phyloP scores from a whole-genome alignment of 2,113 vertebrate genomes.

The Crypturellus undulatus region DNA sequence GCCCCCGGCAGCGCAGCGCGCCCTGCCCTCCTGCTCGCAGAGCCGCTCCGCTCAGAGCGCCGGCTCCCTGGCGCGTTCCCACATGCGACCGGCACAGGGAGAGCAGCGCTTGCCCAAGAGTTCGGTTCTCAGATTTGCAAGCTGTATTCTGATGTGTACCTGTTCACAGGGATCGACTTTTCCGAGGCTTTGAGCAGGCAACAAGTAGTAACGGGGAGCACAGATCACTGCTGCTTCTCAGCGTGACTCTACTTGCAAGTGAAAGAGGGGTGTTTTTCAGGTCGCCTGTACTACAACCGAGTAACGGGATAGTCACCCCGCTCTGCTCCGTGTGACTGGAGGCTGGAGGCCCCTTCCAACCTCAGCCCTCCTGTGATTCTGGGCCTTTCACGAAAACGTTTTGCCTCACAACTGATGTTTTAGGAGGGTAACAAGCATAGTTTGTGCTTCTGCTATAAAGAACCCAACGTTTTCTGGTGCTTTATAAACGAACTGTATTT shows the following conservation, averaged over 20 bases:
- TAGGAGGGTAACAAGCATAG: neutral
- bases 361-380: too few relatives aligned
- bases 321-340: neutral
- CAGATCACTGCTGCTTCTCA: neutral
- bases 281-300: neutral
- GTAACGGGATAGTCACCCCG: neutral
- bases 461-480: rapidly evolving
- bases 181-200: neutral
- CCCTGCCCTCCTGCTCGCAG: neutral
- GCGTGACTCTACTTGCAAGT: neutral
- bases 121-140: neutral
- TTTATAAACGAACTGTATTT: neutral
- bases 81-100: neutral
- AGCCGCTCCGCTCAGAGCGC: rapidly evolving
- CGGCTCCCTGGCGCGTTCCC: neutral
- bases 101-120: neutral
- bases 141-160: neutral
- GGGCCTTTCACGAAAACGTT: too few relatives aligned
- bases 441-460: neutral
- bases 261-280: neutral
- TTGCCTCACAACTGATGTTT: neutral
- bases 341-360: too few relatives aligned
- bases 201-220: neutral
- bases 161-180: neutral
- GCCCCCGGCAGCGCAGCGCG: rapidly evolving